A percentile compares a stretch with the other conserved stretches of the same genome.
These are phyloP conservation scores for Coregonus sp. DNA, from an alignment of 2,797 vertebrate species.

Conservation along the genomic window DNA sequence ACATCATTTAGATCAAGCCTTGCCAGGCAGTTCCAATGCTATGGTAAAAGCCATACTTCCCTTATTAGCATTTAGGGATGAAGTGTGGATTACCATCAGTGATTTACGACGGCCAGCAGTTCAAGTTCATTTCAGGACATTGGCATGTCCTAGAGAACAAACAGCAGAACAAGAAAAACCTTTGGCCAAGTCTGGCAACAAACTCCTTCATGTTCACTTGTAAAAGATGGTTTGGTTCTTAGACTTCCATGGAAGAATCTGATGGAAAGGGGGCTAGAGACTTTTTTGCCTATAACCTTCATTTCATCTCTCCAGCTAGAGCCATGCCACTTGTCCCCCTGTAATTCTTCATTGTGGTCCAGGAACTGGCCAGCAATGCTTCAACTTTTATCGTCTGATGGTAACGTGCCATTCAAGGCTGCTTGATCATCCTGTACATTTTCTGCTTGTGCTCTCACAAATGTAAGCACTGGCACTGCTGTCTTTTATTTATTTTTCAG, in stretches of 20 bases:
- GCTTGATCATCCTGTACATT: no score
- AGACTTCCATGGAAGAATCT: constrained; percentile 9
- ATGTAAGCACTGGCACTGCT: not conserved
- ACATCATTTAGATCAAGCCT: constrained; percentile 34
- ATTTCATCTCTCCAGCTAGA: not conserved
- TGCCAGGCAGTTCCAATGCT: constrained; percentile 42
- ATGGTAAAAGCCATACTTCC: constrained; percentile 60
- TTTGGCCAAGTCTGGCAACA: constrained; percentile 38
- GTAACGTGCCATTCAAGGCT: not conserved
- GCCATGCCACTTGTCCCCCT: not conserved
- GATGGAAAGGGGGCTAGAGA: not conserved
- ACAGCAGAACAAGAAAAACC: constrained; percentile 40
- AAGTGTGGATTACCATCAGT: constrained; percentile 49
- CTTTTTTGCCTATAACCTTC: not conserved
- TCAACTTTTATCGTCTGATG: not conserved
- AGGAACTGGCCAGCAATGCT: not conserved
- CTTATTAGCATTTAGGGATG: constrained; percentile 20
- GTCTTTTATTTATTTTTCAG: constrained; percentile 8
- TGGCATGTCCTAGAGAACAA: constrained; percentile 42
- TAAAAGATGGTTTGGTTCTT: constrained; percentile 22
- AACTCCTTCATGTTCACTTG: not conserved
- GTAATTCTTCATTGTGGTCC: not conserved
- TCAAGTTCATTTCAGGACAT: constrained; percentile 50
- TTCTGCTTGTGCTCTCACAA: not conserved
- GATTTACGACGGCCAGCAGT: constrained; percentile 43